Base-by-base conservation (phyloP, 2,113 vertebrate genomes). In the Excalfactoria chinensis region DNA sequence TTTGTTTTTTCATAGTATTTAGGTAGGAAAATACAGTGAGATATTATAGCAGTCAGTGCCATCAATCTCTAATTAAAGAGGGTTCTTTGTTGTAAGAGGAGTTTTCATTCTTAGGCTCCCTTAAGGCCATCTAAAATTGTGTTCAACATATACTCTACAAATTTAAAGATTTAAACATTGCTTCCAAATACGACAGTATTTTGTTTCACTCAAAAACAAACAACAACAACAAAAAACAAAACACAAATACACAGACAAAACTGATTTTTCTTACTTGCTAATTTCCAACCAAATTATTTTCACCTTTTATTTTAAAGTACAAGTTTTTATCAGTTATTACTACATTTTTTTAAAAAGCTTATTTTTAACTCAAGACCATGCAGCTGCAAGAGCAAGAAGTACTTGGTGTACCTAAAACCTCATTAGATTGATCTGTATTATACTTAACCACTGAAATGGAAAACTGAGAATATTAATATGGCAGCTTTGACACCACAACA, bases 401-500 rank as follows among this genome's bases (percentile, higher is more conserved):
- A 88, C 78, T 74, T 63, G 9, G 55, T 71, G 70, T 94, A 96
- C 81, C 87, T 90, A 95, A 94, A 95, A 95, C 86, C 73, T 95
- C 84, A 85, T 87, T 82, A 96, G 95, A 97, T 94, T 97, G 96
- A 95, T 94, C 93, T 94, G 71, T 17, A 97, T 97, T 97, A 90
- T 97, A 59, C 70, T 94, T 85, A 96, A 75, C 84, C 93, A 93
- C 74, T 96, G 96, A 96, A 96, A 95, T 96, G 96, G 96, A 97
- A 97, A 89, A 87, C 74, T 92, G 90, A 94, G 96, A 96, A 97
- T 96, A 95, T 97, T 97, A 97, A 97, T 94, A 96, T 95, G 95
- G 96, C 96, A 97, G 93, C 77, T 97, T 97, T 97, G 96, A 97
- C 96, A 96, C 78, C 83, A 72, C 59, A 93, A 97, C 96, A 97